Evolutionary conservation across 2,797 vertebrate species (phyloP).

Genomic region (Echeneis naucrates): DNA sequence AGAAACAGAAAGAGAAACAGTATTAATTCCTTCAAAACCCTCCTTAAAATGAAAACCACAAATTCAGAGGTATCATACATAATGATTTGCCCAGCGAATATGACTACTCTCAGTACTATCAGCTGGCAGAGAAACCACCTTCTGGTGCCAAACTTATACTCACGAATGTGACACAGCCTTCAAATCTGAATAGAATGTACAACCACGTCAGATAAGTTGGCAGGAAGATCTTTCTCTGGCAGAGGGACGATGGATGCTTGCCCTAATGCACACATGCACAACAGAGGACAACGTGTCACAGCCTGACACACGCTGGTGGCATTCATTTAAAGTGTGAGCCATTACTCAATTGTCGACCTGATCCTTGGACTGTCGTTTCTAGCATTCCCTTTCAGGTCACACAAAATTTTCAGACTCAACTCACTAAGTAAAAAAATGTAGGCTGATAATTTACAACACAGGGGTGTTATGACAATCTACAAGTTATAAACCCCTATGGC

Average conservation of each 20-base stretch:
- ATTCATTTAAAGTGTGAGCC: conserved; percentile 24
- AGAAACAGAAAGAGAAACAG: neutral
- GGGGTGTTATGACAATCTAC: neutral
- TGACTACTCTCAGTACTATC: conserved; percentile 17
- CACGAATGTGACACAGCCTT: conserved; percentile 41
- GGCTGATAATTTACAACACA: neutral
- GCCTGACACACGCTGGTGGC: conserved; percentile 58
- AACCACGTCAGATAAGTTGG: conserved; percentile 62
- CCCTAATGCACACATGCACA: conserved; percentile 59
- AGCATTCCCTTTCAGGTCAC: neutral
- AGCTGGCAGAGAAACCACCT: conserved; percentile 47
- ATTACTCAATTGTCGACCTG: conserved; percentile 8
- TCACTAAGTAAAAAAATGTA: neutral
- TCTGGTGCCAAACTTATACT: conserved; percentile 40
- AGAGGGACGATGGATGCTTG: conserved; percentile 45
- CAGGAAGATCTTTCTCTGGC: conserved; percentile 62
- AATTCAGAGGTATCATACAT: conserved; percentile 16
- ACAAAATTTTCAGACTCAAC: too few species aligned
- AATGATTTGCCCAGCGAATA: conserved; percentile 33
- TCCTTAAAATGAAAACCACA: neutral
- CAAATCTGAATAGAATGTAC: conserved; percentile 45
- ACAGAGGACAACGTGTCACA: conserved; percentile 67
- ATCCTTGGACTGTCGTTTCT: neutral
- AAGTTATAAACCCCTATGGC: neutral
- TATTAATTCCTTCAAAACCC: conserved; percentile 1